Conservation (phyloP, 2,113 vertebrate species). For the Hydrolagus affinis region DNA sequence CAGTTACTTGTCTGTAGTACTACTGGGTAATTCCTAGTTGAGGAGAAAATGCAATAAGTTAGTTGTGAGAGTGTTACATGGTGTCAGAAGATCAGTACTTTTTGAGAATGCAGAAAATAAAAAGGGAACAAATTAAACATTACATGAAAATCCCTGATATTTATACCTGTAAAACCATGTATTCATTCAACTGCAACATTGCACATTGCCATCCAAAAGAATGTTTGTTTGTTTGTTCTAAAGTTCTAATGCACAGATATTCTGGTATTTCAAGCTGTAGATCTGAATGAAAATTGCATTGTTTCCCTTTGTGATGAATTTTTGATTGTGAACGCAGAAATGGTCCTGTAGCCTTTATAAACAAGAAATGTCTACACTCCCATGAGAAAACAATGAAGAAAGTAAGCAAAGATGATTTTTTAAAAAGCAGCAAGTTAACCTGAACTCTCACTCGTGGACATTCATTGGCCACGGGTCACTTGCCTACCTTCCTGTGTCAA, state of each 20-base stretch:
- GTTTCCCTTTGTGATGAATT: too few relatives aligned
- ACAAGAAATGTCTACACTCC: not conserved
- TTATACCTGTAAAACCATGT: not conserved
- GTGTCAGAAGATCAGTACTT: not conserved
- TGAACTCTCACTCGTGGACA: not conserved
- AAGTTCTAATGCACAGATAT: not conserved
- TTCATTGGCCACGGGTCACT: too few relatives aligned
- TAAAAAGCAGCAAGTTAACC: not conserved
- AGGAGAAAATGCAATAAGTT: not conserved
- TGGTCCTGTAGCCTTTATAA: too few relatives aligned
- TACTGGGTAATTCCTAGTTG: slow-evolving; percentile 21
- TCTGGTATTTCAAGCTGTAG: not conserved
- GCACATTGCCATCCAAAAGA: too few relatives aligned
- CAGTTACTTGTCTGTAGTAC: slow-evolving; percentile 26
- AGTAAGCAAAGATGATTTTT: not conserved
- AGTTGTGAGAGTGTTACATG: not conserved
- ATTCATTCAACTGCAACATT: not conserved
- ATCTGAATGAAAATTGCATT: too few relatives aligned
- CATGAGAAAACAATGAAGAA: not conserved
- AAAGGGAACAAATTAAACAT: not conserved
- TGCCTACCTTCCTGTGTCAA: too few relatives aligned
- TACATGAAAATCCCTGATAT: not conserved
- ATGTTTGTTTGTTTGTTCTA: not conserved
- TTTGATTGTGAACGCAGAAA: too few relatives aligned
- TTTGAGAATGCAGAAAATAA: not conserved